Evolutionary conservation across 1,140 invertebrate genomes (phyloP).

Genomic region (Forficula auricularia): DNA sequence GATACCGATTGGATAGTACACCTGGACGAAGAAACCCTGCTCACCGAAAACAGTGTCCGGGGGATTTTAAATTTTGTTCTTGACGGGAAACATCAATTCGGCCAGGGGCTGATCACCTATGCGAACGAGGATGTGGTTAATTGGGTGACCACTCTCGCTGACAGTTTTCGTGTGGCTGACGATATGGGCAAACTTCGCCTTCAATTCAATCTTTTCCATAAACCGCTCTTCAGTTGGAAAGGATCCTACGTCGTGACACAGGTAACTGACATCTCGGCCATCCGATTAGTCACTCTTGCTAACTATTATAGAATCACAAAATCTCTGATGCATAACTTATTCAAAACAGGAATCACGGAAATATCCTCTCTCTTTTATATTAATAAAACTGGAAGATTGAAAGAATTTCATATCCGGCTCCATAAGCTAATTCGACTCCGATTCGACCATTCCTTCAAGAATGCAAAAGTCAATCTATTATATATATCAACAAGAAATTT

Average conservation of each 20-base stretch:
- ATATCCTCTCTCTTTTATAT: no score
- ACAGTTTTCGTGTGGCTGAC: conserved; percentile 89
- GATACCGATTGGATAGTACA: conserved; percentile 96
- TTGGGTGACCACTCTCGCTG: conserved; percentile 90
- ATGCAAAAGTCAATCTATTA: no score
- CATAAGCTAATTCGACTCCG: no score
- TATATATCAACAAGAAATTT: no score
- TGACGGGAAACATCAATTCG: conserved; percentile 89
- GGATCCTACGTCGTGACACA: conserved; percentile 87
- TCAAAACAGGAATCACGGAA: no score
- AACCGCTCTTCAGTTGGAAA: conserved; percentile 95
- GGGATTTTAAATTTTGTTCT: conserved; percentile 92
- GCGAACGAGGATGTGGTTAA: conserved; percentile 92
- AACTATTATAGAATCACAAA: no score
- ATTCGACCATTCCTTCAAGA: no score
- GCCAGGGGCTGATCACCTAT: conserved; percentile 95
- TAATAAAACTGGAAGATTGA: no score
- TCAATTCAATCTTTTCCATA: conserved; percentile 85
- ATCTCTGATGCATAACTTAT: no score
- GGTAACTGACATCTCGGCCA: no score
- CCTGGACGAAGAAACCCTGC: conserved; percentile 89
- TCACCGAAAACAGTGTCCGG: conserved; percentile 77
- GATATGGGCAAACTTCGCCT: conserved; percentile 91
- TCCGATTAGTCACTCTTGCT: no score
- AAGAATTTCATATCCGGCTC: no score